These are phyloP conservation scores for Plemyria rubiginata DNA, from an alignment of 2,888 invertebrate species.

Conservation along the genomic window DNA sequence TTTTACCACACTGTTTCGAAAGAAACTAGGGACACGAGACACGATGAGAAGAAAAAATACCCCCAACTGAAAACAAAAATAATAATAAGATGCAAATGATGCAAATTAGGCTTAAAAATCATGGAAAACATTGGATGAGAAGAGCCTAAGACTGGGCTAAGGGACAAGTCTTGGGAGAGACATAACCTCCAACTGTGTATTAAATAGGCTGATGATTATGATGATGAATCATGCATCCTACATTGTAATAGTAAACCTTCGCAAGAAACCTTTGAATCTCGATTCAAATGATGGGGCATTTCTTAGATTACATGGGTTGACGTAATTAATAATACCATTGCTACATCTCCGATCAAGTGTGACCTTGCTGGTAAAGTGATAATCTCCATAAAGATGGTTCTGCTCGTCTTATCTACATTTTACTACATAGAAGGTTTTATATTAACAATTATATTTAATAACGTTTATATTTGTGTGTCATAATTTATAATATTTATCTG, in stretches of 20 bases:
- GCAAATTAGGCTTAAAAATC: too few relatives aligned
- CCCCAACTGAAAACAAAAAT: too few relatives aligned
- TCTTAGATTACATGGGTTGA: slow-evolving; percentile 62
- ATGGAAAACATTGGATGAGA: too few relatives aligned
- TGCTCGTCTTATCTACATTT: slow-evolving; percentile 7
- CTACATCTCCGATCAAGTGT: slow-evolving; percentile 54
- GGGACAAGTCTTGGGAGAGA: too few relatives aligned
- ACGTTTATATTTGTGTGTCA: neutral
- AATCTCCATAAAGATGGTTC: slow-evolving; percentile 3
- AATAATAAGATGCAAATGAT: too few relatives aligned
- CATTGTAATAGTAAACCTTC: slow-evolving; percentile 28
- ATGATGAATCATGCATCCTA: slow-evolving; percentile 10
- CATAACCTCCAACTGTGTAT: too few relatives aligned
- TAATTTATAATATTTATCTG: slow-evolving; percentile 22
- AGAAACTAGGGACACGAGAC: too few relatives aligned
- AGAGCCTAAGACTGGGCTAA: too few relatives aligned
- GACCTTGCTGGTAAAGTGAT: slow-evolving; percentile 51
- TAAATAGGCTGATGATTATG: too few relatives aligned
- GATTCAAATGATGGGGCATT: slow-evolving; percentile 57
- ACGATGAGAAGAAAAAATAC: too few relatives aligned
- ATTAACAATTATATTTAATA: slow-evolving; percentile 5
- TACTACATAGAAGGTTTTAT: slow-evolving; percentile 4
- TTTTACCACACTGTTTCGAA: too few relatives aligned
- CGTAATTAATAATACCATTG: slow-evolving; percentile 61
- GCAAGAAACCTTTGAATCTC: slow-evolving; percentile 32